Percentiles rank a stretch among this genome's conserved stretches.
Evolutionary conservation across 2,113 vertebrate genomes (phyloP).

Genomic region (Semicossyphus pulcher): DNA sequence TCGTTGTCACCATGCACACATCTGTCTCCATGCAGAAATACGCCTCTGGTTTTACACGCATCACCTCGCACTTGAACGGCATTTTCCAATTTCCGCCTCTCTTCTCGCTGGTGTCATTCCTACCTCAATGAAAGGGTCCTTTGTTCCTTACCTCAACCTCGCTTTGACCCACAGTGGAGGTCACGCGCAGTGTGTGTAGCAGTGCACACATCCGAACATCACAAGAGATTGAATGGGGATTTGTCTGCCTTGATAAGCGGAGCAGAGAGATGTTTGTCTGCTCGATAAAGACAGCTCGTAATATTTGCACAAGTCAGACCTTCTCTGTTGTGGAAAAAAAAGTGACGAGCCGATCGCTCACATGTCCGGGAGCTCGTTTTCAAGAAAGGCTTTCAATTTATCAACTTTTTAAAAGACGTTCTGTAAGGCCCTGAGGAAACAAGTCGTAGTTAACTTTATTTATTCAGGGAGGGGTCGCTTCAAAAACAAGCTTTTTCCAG

Average conservation of each 20-base stretch:
- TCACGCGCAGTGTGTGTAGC: background rate
- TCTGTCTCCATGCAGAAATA: background rate
- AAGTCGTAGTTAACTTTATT: conserved; percentile 2
- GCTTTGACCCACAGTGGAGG: conserved; percentile 13
- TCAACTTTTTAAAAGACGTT: background rate
- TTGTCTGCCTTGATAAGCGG: background rate
- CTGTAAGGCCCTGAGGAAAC: background rate
- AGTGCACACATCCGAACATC: conserved; percentile 12
- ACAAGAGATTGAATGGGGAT: background rate
- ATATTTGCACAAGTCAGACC: background rate
- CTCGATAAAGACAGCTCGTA: background rate
- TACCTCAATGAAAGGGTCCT: conserved; percentile 44
- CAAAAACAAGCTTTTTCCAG: background rate
- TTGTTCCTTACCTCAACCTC: conserved; percentile 32
- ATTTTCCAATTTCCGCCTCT: conserved; percentile 35
- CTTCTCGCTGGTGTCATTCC: conserved; percentile 22
- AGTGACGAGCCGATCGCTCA: background rate
- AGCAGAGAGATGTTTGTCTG: conserved; percentile 15
- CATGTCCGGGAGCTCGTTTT: background rate
- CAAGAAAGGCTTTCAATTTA: background rate
- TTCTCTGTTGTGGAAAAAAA: background rate
- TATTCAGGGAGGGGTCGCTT: conserved; percentile 15
- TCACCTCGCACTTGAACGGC: conserved; percentile 22
- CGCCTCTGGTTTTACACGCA: conserved; percentile 9
- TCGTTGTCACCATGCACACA: background rate